A percentile compares a stretch with the other conserved stretches of the same genome.
phyloP scores from a whole-genome alignment of 2,888 invertebrate genomes.

The Anagyrus pseudococci region DNA sequence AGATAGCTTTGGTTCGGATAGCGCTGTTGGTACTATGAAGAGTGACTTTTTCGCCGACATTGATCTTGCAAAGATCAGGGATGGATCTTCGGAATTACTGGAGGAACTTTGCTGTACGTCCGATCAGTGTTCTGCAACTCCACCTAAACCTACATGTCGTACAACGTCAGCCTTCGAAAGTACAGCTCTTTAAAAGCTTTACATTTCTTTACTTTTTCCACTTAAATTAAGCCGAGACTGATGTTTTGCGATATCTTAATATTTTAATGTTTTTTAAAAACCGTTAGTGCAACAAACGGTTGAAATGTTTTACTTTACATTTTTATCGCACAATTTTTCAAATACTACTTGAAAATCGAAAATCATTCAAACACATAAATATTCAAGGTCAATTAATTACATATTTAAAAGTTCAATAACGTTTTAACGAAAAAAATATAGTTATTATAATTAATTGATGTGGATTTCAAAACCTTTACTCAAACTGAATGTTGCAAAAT shows the following conservation, averaged over 20 bases:
- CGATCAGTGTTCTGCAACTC: slow-evolving; percentile 50
- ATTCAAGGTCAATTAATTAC: slow-evolving; percentile 1
- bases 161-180: slow-evolving; percentile 56
- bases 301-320: slow-evolving; percentile 4
- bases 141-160: slow-evolving; percentile 48
- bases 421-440: no score
- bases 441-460: no score
- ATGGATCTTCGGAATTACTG: slow-evolving; percentile 45
- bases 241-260: slow-evolving; percentile 1
- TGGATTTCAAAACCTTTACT: no score
- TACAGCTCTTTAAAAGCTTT: slow-evolving; percentile 51
- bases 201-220: slow-evolving; percentile 7
- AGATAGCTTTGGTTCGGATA: slow-evolving; percentile 57
- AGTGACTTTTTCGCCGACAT: slow-evolving; percentile 59
- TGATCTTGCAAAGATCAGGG: slow-evolving; percentile 54
- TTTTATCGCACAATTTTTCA: slow-evolving; percentile 8
- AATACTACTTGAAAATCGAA: not conserved
- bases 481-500: no score
- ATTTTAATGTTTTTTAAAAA: slow-evolving; percentile 29
- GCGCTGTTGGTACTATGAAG: slow-evolving; percentile 59
- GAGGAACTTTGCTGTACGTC: slow-evolving; percentile 52
- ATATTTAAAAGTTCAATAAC: slow-evolving; percentile 4
- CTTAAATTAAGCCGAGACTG: not conserved
- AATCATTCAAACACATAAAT: slow-evolving; percentile 13
- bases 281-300: no score